phyloP scores from a whole-genome alignment of 2,888 invertebrate species.

The Tineola bisselliella region DNA sequence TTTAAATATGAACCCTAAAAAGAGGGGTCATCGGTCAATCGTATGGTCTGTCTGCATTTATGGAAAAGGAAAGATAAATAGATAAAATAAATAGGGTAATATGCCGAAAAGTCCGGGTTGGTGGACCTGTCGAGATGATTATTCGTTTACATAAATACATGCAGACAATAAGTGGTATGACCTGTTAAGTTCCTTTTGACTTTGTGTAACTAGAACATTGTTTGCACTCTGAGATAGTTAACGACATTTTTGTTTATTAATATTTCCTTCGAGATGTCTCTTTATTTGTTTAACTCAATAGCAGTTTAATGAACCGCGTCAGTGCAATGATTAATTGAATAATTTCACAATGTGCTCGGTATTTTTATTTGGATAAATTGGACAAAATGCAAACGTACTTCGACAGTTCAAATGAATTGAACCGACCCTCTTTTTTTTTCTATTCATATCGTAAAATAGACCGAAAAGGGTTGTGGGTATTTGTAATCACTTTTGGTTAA shows the following conservation, averaged over 20 bases:
- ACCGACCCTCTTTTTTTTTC: background rate
- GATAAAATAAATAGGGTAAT: too few relatives aligned
- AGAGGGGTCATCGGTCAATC: too few relatives aligned
- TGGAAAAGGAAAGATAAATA: too few relatives aligned
- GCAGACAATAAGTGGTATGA: slow-evolving; percentile 4
- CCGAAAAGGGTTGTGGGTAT: background rate
- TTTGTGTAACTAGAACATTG: background rate
- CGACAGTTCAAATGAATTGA: too few relatives aligned
- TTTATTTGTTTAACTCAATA: background rate
- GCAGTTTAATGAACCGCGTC: background rate
- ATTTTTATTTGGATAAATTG: too few relatives aligned
- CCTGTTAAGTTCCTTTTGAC: slow-evolving; percentile 4
- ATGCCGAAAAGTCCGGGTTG: background rate
- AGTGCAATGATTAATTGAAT: background rate
- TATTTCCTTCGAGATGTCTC: background rate
- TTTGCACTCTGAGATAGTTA: background rate
- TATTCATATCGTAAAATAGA: background rate
- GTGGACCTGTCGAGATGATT: background rate
- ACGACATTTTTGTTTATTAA: slow-evolving; percentile 2
- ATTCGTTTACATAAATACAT: background rate
- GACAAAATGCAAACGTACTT: too few relatives aligned
- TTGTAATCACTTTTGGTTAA: too few relatives aligned
- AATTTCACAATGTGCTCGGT: background rate
- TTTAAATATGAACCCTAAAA: too few relatives aligned
- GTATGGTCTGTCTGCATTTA: too few relatives aligned